A percentile compares a stretch with the other conserved stretches of the same genome.
Conservation (phyloP, 2,888 invertebrate genomes). For the Drosophila quinaria region DNA sequence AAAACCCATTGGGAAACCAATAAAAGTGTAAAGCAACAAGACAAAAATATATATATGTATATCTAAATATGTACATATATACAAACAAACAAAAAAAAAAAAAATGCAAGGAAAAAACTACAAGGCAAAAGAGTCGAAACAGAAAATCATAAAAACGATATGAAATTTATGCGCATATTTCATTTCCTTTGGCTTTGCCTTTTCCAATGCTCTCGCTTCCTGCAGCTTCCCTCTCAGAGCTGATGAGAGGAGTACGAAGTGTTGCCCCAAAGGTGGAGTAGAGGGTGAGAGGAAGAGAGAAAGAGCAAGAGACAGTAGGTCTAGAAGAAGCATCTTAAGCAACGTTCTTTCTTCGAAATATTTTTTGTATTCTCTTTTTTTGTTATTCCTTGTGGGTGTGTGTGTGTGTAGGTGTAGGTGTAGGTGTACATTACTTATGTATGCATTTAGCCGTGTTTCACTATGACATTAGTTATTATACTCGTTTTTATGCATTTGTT, state of each 20-base stretch:
- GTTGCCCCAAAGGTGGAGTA: conserved; percentile 21
- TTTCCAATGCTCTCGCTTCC: conserved; percentile 38
- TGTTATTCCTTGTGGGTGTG: background rate
- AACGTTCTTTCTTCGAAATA: conserved; percentile 38
- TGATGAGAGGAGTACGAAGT: background rate
- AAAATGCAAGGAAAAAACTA: conserved; percentile 36
- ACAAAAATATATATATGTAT: conserved; percentile 29
- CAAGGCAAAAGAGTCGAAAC: conserved; percentile 53
- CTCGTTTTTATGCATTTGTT: conserved; percentile 23
- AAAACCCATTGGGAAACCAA: conserved; percentile 69
- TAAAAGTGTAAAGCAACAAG: conserved; percentile 65
- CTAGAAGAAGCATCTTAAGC: conserved; percentile 32
- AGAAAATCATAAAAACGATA: conserved; percentile 79
- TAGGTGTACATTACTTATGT: conserved; percentile 18
- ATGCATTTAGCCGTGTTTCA: conserved; percentile 31
- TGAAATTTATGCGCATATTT: conserved; percentile 81
- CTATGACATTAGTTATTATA: conserved; percentile 19
- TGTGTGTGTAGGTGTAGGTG: background rate
- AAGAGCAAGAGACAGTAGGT: background rate
- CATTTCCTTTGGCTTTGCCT: conserved; percentile 69
- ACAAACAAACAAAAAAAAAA: conserved; percentile 12
- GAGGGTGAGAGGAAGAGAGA: background rate
- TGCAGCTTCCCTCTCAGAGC: conserved; percentile 1
- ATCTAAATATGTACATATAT: conserved; percentile 1
- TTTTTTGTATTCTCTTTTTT: conserved; percentile 2